phyloP scores from a whole-genome alignment of 2,113 vertebrate species.

The Pholis gunnellus region DNA sequence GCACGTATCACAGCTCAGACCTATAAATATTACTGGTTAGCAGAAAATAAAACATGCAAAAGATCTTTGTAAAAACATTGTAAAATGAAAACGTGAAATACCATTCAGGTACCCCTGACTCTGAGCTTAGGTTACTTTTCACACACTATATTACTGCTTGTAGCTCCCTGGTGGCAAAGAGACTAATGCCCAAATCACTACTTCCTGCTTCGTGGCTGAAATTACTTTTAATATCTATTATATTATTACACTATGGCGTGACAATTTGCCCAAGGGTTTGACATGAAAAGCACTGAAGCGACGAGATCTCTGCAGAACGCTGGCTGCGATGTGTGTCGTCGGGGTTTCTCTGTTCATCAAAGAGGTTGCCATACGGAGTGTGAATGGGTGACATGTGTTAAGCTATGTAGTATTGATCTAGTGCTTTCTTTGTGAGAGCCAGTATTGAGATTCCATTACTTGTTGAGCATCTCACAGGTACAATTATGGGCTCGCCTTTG shows the following conservation, averaged over 20 bases:
- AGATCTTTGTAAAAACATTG: neutral
- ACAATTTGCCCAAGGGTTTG: slow-evolving; percentile 16
- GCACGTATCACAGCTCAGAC: neutral
- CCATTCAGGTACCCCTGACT: neutral
- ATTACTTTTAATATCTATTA: slow-evolving; percentile 34
- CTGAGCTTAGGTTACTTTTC: neutral
- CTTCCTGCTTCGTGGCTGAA: slow-evolving; percentile 21
- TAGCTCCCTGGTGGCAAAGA: slow-evolving; percentile 39
- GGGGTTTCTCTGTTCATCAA: neutral
- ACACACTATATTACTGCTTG: slow-evolving; percentile 4
- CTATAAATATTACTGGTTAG: neutral
- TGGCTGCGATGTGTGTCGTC: slow-evolving; percentile 1
- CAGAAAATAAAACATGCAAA: neutral
- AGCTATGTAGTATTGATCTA: slow-evolving; percentile 1
- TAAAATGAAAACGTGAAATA: neutral
- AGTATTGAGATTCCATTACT: slow-evolving; percentile 8
- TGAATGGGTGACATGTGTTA: neutral
- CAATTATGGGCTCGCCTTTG: slow-evolving; percentile 38
- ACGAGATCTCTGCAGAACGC: slow-evolving; percentile 7
- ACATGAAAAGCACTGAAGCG: slow-evolving; percentile 19
- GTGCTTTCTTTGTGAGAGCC: neutral
- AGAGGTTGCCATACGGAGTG: neutral
- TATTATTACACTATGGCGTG: slow-evolving; percentile 10
- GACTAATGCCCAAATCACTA: slow-evolving; percentile 35
- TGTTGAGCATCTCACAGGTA: slow-evolving; percentile 25